Evolutionary conservation across 2,797 vertebrate genomes (phyloP).

Genomic region (Tamandua tetradactyla): DNA sequence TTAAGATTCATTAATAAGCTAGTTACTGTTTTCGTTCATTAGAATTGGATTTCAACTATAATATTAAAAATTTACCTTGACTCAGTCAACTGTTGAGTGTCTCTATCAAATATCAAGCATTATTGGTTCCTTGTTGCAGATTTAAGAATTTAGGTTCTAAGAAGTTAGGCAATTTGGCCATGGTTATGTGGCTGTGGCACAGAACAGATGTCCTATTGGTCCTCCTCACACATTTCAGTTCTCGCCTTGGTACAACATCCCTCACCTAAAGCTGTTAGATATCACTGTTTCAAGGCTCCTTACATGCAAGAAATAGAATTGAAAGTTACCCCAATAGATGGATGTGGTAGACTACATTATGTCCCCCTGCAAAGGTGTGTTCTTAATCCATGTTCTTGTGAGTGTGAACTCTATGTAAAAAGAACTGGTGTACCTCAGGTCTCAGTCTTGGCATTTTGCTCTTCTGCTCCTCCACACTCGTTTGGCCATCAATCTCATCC

Average conservation of each 20-base stretch:
- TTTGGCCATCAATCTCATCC: background rate
- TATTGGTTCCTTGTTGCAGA: background rate
- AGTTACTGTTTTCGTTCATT: background rate
- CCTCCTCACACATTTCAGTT: background rate
- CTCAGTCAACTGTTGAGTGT: background rate
- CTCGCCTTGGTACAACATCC: background rate
- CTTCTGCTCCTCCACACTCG: background rate
- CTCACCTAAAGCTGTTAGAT: background rate
- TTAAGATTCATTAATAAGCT: background rate
- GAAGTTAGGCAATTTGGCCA: background rate
- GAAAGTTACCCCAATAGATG: background rate
- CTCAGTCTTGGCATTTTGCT: background rate
- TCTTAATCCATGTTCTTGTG: too few relatives aligned
- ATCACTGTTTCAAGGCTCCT: background rate
- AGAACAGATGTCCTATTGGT: background rate
- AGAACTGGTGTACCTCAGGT: background rate
- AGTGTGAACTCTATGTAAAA: too few relatives aligned
- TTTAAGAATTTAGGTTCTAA: background rate
- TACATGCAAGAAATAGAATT: background rate
- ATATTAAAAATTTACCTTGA: background rate
- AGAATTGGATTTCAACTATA: constrained; percentile 6
- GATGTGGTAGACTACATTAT: too few relatives aligned
- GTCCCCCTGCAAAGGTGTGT: too few relatives aligned
- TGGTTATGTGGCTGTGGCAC: background rate
- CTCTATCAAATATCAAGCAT: background rate